Evolutionary conservation across 1,140 invertebrate genomes (phyloP).

Genomic region (Meloidogyne floridensis): DNA sequence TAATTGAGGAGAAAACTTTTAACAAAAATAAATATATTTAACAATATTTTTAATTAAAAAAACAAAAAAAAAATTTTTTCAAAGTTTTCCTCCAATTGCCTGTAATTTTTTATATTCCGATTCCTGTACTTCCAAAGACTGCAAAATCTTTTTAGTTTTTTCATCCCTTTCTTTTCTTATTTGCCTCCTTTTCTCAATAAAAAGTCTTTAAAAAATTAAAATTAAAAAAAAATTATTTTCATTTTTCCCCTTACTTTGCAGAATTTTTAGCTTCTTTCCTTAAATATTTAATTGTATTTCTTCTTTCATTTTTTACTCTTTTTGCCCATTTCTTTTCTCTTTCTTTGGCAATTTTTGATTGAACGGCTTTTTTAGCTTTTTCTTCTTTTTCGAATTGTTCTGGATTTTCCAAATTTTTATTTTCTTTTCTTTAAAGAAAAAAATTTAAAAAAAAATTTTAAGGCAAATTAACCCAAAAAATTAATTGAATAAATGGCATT

Average conservation of each 20-base stretch:
- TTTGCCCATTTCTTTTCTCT: conserved; percentile 27
- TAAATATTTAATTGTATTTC: conserved; percentile 39
- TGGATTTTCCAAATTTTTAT: neutral
- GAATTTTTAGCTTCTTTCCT: conserved; percentile 35
- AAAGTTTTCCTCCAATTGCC: neutral
- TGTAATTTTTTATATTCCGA: conserved; percentile 43
- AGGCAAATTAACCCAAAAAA: too few relatives aligned
- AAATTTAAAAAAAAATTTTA: too few relatives aligned
- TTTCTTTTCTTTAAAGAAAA: neutral
- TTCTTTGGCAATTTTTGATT: conserved; percentile 18
- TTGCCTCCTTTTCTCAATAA: conserved; percentile 28
- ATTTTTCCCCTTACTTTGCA: conserved; percentile 20
- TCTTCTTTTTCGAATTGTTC: conserved; percentile 20
- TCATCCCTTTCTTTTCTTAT: conserved; percentile 26
- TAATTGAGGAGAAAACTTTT: too few relatives aligned
- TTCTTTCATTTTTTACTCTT: conserved; percentile 29
- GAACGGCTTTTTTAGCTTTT: neutral
- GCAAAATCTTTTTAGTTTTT: conserved; percentile 41
- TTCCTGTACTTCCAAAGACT: conserved; percentile 37
- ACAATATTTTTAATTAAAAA: too few relatives aligned
- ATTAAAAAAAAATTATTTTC: neutral
- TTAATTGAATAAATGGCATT: too few relatives aligned
- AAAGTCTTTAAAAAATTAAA: neutral
- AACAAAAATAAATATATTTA: too few relatives aligned
- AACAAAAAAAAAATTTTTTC: neutral